These are phyloP conservation scores for Monochamus alternatus DNA, from an alignment of 2,888 invertebrate genomes.

Conservation along the genomic window DNA sequence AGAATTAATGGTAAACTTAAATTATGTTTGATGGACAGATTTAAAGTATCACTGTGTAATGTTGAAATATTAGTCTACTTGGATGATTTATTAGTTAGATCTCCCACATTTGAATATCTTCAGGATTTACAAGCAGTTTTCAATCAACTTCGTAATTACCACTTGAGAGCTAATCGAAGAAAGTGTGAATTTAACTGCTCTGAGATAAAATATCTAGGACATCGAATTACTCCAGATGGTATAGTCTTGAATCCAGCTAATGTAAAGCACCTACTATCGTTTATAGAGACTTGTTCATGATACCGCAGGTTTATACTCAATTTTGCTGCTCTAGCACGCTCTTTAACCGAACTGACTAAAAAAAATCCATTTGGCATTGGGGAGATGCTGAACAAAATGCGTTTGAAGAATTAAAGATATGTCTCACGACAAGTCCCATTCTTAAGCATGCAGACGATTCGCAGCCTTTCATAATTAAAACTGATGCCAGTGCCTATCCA, in stretches of 20 bases:
- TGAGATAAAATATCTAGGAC: conserved; percentile 43
- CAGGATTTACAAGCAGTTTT: conserved; percentile 46
- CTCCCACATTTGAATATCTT: conserved; percentile 51
- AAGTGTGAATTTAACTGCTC: conserved; percentile 47
- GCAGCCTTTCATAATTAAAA: conserved; percentile 51
- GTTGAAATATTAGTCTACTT: conserved; percentile 47
- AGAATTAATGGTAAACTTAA: too few species aligned
- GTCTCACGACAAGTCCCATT: conserved; percentile 51
- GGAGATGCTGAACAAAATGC: conserved; percentile 38
- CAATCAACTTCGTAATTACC: conserved; percentile 37
- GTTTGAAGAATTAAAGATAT: conserved; percentile 42
- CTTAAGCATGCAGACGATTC: conserved; percentile 47
- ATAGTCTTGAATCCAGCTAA: conserved; percentile 45
- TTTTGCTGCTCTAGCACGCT: conserved; percentile 44
- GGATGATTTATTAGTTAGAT: conserved; percentile 45
- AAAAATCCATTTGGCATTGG: conserved; percentile 43
- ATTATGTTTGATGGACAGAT: conserved; percentile 58
- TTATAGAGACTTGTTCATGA: conserved; percentile 49
- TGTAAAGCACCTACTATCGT: conserved; percentile 45
- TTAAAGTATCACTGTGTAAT: conserved; percentile 41
- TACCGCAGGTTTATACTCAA: conserved; percentile 46
- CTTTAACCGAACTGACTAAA: conserved; percentile 44
- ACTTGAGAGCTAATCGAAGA: conserved; percentile 44
- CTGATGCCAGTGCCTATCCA: conserved; percentile 56
- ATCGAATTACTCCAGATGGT: conserved; percentile 45